Percentiles rank a stretch among this genome's conserved stretches.
Conservation (phyloP, 2,113 vertebrate species). For the Apaloderma vittatum region DNA sequence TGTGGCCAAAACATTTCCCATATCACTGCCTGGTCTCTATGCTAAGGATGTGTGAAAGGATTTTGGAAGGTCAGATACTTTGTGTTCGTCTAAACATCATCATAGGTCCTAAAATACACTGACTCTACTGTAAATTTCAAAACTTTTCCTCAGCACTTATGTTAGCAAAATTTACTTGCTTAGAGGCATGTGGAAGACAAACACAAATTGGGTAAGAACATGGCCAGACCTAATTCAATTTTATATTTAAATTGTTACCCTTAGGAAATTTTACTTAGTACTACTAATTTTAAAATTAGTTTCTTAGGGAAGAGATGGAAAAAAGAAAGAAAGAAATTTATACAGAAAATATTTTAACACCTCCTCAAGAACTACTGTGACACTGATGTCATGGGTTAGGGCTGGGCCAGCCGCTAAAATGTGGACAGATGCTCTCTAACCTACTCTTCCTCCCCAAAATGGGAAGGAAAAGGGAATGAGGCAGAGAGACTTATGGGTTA, state of each 20-base stretch:
- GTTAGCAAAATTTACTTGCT: conserved; percentile 33
- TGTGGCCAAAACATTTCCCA: conserved; percentile 29
- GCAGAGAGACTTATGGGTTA: too few species aligned
- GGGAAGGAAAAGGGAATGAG: too few species aligned
- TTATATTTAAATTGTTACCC: not conserved
- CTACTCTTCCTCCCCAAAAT: too few species aligned
- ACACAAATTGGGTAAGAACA: conserved; percentile 7
- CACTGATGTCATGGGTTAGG: too few species aligned
- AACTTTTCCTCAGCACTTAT: conserved; percentile 1
- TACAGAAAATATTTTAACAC: not conserved
- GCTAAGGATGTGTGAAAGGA: conserved; percentile 28
- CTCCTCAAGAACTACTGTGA: not conserved
- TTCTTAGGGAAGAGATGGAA: not conserved
- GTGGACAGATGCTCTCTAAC: too few species aligned
- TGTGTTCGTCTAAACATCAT: not conserved
- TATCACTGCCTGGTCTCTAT: not conserved
- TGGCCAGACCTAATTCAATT: not conserved
- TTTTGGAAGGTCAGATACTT: conserved; percentile 45
- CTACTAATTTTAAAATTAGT: not conserved
- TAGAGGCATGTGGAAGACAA: conserved; percentile 14
- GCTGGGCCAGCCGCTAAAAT: too few species aligned
- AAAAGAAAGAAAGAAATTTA: not conserved
- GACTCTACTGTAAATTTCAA: not conserved
- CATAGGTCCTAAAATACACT: not conserved
- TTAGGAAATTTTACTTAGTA: not conserved